Evolutionary conservation across 2,113 vertebrate genomes (phyloP), one percentile per base, ranked within the genome.

Genomic region (Rhadina sibilatrix): DNA sequence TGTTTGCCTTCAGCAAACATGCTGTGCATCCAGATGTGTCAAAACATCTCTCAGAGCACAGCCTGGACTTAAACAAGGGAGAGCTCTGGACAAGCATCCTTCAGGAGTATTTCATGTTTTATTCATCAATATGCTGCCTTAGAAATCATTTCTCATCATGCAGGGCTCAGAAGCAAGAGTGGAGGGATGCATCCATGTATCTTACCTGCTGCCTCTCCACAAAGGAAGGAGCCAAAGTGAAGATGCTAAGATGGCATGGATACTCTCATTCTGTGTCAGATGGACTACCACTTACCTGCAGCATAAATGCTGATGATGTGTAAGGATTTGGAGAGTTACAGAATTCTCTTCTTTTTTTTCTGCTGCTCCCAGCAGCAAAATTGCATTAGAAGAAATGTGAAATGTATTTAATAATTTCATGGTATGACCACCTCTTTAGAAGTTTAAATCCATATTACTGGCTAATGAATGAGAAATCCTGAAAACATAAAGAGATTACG

Each of bases 1-100:
- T 89, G 83, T 27, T 91, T 59, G 96, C 95, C 96, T 85, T 88
- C 96, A 90, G 95, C 92, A 40, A 93, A 88, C 78, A 76, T 27
- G 81, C 66, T 65, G 82, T 69, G 95, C 87, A 61, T 66, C 90
- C 95, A 90, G 31, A 95, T 89, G 92, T 91, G 91, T 64, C 92
- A 88, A 24, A 78, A 38, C 2, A 4, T 5, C 74, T 96, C 93
- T 44, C 87, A 9, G 4, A 83, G 94, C 76, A 94, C 14, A 60
- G 42, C 49, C 44, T 19, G 49, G 11, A 37, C 89, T 83, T 35
- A 4, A 81, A 65, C 59, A 49, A 40, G 47, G n/a, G 7, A 89
- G 13, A 89, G 71, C 42, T 96, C 68, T 40, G 72, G 83, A 91
- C 88, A 82, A 82, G 87, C 85, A 70, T 54, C 91, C 83, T 95